phyloP scores from a whole-genome alignment of 2,113 vertebrate species.

The Neodon shergylaensis region DNA sequence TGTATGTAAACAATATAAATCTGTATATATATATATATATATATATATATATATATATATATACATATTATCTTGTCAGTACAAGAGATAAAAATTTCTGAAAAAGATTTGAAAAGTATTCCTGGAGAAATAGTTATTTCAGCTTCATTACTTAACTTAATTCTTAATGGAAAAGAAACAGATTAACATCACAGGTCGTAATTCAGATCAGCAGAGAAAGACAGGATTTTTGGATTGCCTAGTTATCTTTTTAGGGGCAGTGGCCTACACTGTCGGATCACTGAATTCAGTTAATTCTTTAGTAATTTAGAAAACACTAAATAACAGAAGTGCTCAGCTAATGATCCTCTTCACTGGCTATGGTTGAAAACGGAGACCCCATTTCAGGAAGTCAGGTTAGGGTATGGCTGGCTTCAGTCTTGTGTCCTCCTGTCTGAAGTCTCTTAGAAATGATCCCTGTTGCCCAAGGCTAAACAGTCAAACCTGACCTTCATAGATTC shows the following conservation, averaged over 20 bases:
- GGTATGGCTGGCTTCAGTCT: neutral
- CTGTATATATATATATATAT: no score
- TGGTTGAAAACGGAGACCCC: neutral
- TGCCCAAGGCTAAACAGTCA: neutral
- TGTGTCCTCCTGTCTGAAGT: neutral
- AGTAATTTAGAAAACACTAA: neutral
- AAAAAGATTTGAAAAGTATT: slow-evolving; percentile 24
- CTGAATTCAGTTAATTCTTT: slow-evolving; percentile 38
- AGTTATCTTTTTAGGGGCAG: neutral
- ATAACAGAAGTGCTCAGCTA: neutral
- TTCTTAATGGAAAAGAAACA: slow-evolving; percentile 12
- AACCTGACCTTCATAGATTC: neutral
- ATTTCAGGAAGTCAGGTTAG: neutral
- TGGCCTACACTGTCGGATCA: neutral
- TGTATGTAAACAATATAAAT: neutral
- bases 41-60: neutral
- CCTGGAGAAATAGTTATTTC: slow-evolving; percentile 30
- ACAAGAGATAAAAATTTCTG: neutral
- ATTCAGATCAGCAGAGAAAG: neutral
- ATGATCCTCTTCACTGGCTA: neutral
- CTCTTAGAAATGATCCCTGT: neutral
- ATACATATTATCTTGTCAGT: neutral
- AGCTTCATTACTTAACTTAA: slow-evolving; percentile 8
- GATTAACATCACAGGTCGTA: slow-evolving; percentile 5
- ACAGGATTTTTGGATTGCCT: neutral